Percentiles rank a stretch among this genome's conserved stretches.
Conservation (phyloP, 2,888 invertebrate genomes). For the Alloscopus bannaensis region DNA sequence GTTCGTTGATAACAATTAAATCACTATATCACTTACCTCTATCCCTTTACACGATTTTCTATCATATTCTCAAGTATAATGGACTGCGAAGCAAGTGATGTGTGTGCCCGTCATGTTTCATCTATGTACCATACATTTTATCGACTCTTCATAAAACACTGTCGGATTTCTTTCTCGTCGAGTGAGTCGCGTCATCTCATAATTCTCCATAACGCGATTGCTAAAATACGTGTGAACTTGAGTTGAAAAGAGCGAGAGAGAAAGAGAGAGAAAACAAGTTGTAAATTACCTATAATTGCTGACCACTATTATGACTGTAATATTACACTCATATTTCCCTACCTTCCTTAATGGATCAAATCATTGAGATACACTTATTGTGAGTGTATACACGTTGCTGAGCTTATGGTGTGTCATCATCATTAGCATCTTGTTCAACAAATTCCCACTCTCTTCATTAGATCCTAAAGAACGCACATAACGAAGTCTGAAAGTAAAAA, state of each 20-base stretch:
- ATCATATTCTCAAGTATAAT: too few species aligned
- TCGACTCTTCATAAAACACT: too few species aligned
- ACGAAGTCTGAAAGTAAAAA: too few species aligned
- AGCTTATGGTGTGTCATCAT: slow-evolving; percentile 8
- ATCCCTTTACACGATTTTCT: not conserved
- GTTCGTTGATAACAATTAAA: slow-evolving; percentile 2
- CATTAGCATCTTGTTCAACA: slow-evolving; percentile 13
- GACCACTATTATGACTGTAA: slow-evolving; percentile 15
- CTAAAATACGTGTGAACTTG: slow-evolving; percentile 55
- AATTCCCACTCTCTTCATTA: slow-evolving; percentile 14
- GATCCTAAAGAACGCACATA: slow-evolving; percentile 4
- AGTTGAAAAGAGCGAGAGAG: slow-evolving; percentile 28
- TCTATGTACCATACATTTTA: too few species aligned
- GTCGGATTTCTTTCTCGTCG: not conserved
- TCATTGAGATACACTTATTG: slow-evolving; percentile 3
- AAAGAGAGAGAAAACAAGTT: too few species aligned
- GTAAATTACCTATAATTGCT: slow-evolving; percentile 53
- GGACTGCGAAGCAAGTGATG: too few species aligned
- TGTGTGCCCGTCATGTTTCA: too few species aligned
- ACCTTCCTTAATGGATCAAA: slow-evolving; percentile 3
- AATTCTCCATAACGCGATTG: slow-evolving; percentile 10
- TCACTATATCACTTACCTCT: not conserved
- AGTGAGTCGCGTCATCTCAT: slow-evolving; percentile 17
- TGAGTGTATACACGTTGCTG: not conserved
- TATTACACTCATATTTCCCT: slow-evolving; percentile 6